Evolutionary conservation across 2,113 vertebrate genomes (phyloP).

Genomic region (Pavo muticus): DNA sequence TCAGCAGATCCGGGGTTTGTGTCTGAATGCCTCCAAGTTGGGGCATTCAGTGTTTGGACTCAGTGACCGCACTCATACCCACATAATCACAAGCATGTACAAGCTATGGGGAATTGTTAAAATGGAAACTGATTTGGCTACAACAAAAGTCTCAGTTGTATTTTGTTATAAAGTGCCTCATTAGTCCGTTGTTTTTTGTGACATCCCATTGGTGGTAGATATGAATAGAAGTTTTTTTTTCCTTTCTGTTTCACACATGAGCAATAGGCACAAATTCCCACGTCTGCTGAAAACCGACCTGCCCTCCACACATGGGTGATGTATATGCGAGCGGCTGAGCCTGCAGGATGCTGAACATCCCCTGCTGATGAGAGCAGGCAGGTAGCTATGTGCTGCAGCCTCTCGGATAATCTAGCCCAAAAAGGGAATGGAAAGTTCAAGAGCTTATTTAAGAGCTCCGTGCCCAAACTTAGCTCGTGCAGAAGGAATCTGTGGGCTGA

Average conservation of each 20-base stretch:
- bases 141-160: conserved; percentile 44
- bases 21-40: conserved; percentile 44
- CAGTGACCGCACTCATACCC: conserved; percentile 46
- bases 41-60: conserved; percentile 44
- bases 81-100: not conserved
- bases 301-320: not conserved
- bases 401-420: conserved; percentile 35
- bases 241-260: not conserved
- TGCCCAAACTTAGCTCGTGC: conserved; percentile 61
- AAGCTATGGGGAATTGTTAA: conserved; percentile 23
- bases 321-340: not conserved
- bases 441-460: conserved; percentile 58
- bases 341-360: conserved; percentile 21
- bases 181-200: conserved; percentile 56
- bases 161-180: conserved; percentile 50
- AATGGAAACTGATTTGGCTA: conserved; percentile 31
- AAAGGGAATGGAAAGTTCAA: conserved; percentile 72
- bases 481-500: conserved; percentile 65
- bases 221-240: conserved; percentile 20
- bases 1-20: conserved; percentile 36
- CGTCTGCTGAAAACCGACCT: not conserved
- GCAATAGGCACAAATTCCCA: conserved; percentile 29
- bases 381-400: conserved; percentile 45
- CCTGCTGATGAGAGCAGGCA: not conserved
- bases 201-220: not conserved